These are phyloP conservation scores for Apis laboriosa DNA, from an alignment of 1,140 invertebrate species.

Conservation along the genomic window DNA sequence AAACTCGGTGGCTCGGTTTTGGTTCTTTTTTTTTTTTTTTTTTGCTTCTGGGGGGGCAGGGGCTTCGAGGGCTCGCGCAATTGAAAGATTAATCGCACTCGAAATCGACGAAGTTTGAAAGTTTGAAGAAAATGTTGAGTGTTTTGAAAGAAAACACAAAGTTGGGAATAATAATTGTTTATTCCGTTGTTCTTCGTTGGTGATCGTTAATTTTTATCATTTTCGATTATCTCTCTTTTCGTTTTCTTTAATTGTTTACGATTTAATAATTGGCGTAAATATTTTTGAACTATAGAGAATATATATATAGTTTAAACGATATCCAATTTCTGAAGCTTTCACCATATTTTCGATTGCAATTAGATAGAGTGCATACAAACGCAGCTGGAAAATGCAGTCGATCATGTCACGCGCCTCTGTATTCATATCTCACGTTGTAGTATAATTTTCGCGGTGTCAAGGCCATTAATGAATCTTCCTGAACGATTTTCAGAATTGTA, in stretches of 20 bases:
- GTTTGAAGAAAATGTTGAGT: too few species aligned
- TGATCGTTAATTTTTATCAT: neutral
- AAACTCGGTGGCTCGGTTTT: too few species aligned
- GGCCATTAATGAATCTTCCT: constrained; percentile 10
- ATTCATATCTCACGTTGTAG: constrained; percentile 28
- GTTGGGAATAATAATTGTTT: neutral
- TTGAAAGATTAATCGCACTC: too few species aligned
- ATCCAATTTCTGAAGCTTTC: neutral
- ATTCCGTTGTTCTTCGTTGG: neutral
- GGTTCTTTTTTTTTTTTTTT: too few species aligned
- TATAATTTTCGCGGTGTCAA: constrained; percentile 30
- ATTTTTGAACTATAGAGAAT: neutral
- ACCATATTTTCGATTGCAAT: constrained; percentile 46
- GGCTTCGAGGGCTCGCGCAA: too few species aligned
- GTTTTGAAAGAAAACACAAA: too few species aligned
- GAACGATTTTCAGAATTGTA: neutral
- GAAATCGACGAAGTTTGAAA: neutral
- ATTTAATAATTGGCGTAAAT: too few species aligned
- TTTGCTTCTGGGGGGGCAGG: too few species aligned
- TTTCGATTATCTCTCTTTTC: neutral
- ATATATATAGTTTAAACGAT: neutral
- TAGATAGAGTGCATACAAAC: constrained; percentile 55
- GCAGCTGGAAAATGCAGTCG: constrained; percentile 27
- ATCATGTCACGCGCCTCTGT: constrained; percentile 27
- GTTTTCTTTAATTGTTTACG: neutral